These are phyloP conservation scores for Lobophora halterata DNA, from an alignment of 2,888 invertebrate species.

Conservation along the genomic window DNA sequence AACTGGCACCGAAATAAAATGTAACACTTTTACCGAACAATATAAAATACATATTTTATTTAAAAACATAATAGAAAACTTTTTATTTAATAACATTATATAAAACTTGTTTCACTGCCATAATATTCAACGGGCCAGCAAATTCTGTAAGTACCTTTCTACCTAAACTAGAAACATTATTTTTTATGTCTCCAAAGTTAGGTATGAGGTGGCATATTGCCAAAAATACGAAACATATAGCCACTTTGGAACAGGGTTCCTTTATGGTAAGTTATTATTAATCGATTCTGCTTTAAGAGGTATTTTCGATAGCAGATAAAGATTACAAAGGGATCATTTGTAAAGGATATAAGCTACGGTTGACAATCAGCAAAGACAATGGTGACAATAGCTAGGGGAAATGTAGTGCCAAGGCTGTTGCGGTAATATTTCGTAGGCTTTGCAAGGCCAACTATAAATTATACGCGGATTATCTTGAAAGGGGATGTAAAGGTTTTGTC, in stretches of 20 bases:
- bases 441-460: constrained; percentile 9
- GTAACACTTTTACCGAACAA: too few relatives aligned
- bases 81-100: too few relatives aligned
- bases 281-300: constrained; percentile 27
- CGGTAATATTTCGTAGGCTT: constrained; percentile 10
- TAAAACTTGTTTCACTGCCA: too few relatives aligned
- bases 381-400: constrained; percentile 19
- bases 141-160: too few relatives aligned
- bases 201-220: constrained; percentile 8
- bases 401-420: constrained; percentile 13
- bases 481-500: not conserved
- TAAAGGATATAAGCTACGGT: constrained; percentile 20
- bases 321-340: constrained; percentile 21
- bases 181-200: constrained; percentile 14
- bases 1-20: too few relatives aligned
- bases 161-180: constrained; percentile 7
- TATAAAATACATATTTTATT: too few relatives aligned
- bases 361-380: constrained; percentile 27
- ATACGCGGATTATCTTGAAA: not conserved
- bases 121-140: too few relatives aligned
- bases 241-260: constrained; percentile 10
- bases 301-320: constrained; percentile 24
- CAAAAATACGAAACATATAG: constrained; percentile 10
- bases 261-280: constrained; percentile 28
- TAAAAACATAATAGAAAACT: too few relatives aligned